A percentile compares a stretch with the other conserved stretches of the same genome.
These are phyloP conservation scores for Chrysemys picta DNA, from an alignment of 2,113 vertebrate species.

Conservation along the genomic window DNA sequence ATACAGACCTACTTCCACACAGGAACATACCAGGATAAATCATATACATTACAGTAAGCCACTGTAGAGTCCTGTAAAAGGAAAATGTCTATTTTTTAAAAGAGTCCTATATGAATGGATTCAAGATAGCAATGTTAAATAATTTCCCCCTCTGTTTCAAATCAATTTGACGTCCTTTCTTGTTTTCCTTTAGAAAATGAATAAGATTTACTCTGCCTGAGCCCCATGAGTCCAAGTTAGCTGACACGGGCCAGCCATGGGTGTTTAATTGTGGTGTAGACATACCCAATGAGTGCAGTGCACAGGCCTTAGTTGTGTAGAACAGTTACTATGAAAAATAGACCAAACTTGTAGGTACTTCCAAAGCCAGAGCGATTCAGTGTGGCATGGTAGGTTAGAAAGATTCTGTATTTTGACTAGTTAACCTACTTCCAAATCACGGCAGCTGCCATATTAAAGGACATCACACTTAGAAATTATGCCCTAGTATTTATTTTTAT, in stretches of 20 bases:
- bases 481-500: background rate
- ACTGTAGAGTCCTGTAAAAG: background rate
- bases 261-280: no score
- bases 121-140: background rate
- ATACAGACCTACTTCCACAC: background rate
- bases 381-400: background rate
- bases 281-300: background rate
- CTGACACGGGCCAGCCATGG: no score
- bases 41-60: fast-evolving
- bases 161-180: background rate
- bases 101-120: background rate
- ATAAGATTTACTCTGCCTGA: background rate
- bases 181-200: background rate
- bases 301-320: background rate
- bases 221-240: no score
- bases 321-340: background rate
- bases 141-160: constrained; percentile 22
- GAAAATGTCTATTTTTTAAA: background rate
- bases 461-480: background rate
- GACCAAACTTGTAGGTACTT: fast-evolving
- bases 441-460: background rate
- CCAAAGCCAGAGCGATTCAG: fast-evolving
- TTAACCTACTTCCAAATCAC: background rate
- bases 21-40: background rate
- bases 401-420: background rate